Percentiles rank a stretch among this genome's conserved stretches.
Conservation (phyloP, 1,140 invertebrate genomes). For the Calephelis virginiensis region DNA sequence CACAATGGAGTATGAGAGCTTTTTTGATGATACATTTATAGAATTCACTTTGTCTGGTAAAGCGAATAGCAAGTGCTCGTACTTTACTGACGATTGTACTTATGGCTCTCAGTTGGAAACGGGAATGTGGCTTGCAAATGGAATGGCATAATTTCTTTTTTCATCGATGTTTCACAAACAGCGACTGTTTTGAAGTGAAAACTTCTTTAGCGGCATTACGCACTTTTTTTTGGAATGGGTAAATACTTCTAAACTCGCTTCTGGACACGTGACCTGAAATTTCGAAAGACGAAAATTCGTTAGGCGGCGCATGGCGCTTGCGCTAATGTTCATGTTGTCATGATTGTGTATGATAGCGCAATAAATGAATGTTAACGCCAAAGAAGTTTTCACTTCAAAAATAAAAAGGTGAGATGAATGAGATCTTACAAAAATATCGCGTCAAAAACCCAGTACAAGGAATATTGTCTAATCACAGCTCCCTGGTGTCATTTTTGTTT, state of each 20-base stretch:
- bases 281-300: too few species aligned
- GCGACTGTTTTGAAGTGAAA: slow-evolving; percentile 18
- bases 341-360: too few species aligned
- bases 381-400: too few species aligned
- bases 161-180: not conserved
- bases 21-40: slow-evolving; percentile 41
- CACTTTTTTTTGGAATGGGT: too few species aligned
- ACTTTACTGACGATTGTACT: slow-evolving; percentile 58
- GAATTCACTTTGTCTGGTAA: slow-evolving; percentile 51
- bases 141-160: slow-evolving; percentile 18
- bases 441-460: not conserved
- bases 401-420: too few species aligned
- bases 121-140: slow-evolving; percentile 42
- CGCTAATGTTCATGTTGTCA: too few species aligned
- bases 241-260: too few species aligned
- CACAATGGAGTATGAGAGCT: not conserved
- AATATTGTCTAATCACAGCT: slow-evolving; percentile 31
- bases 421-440: slow-evolving; percentile 1
- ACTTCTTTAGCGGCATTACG: not conserved
- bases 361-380: too few species aligned
- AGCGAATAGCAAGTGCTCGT: slow-evolving; percentile 52
- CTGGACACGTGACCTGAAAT: too few species aligned
- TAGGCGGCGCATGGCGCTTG: too few species aligned
- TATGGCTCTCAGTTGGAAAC: slow-evolving; percentile 47
- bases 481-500: slow-evolving; percentile 47